Percentiles rank a stretch among this genome's conserved stretches.
phyloP scores from a whole-genome alignment of 2,888 invertebrate genomes.

The Troides oblongomaculatus region DNA sequence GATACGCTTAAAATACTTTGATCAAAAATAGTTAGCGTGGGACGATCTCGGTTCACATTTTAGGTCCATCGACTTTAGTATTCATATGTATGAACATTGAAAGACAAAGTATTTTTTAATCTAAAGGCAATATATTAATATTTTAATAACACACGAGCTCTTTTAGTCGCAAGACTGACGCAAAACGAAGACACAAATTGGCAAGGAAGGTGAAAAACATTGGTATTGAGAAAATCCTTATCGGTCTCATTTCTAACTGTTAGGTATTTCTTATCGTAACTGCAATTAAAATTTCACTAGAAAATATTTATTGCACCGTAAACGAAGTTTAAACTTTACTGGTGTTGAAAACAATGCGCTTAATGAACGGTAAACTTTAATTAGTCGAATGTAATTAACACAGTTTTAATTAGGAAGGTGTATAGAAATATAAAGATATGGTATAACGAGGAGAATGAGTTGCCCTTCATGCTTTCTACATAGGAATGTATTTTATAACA shows the following conservation, averaged over 20 bases:
- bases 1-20: neutral
- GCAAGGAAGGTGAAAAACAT: neutral
- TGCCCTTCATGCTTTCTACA: neutral
- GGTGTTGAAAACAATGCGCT: neutral
- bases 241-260: neutral
- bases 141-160: neutral
- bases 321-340: neutral
- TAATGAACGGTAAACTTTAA: conserved; percentile 1
- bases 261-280: conserved; percentile 8
- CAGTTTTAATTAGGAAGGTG: neutral
- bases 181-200: neutral
- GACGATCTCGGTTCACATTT: conserved; percentile 1
- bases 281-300: conserved; percentile 1
- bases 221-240: neutral
- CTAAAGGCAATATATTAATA: neutral
- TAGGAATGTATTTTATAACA: neutral
- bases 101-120: neutral
- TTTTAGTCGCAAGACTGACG: neutral
- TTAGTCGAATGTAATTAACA: neutral
- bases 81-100: neutral
- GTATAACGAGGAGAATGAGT: neutral
- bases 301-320: conserved; percentile 7
- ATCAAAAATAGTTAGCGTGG: neutral
- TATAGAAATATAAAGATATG: neutral
- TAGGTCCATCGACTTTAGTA: conserved; percentile 1